These are phyloP conservation scores for Elgaria multicarinata DNA, from an alignment of 2,113 vertebrate genomes.

Conservation along the genomic window DNA sequence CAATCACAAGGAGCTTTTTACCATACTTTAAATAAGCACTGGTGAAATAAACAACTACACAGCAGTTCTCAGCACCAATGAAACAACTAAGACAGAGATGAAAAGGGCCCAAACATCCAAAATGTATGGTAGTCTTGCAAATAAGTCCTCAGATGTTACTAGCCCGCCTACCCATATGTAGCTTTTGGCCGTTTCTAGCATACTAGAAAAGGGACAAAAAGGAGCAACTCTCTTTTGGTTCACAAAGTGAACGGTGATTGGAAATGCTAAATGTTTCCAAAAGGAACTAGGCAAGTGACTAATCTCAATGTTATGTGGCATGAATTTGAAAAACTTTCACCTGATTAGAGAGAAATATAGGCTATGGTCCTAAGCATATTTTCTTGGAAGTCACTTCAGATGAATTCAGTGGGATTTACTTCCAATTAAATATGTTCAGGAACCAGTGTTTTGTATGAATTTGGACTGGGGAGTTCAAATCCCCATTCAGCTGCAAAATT, in stretches of 20 bases:
- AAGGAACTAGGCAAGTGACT: not conserved
- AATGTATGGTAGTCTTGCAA: conserved; percentile 17
- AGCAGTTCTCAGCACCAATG: not conserved
- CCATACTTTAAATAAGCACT: not conserved
- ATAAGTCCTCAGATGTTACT: not conserved
- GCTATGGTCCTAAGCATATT: not conserved
- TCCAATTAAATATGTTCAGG: not conserved
- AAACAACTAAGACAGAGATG: not conserved
- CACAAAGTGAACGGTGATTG: not conserved
- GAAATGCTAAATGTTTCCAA: not conserved
- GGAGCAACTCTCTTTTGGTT: not conserved
- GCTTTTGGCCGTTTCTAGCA: not conserved
- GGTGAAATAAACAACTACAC: not conserved
- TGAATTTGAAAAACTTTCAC: not conserved
- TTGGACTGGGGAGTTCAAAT: not conserved
- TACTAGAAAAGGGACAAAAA: not conserved
- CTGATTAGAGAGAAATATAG: not conserved
- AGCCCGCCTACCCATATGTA: not conserved
- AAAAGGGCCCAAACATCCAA: not conserved
- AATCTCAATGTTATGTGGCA: not conserved
- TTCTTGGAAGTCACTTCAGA: not conserved
- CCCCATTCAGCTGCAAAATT: not conserved
- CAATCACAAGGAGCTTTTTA: not conserved
- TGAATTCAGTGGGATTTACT: not conserved
- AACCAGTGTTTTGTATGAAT: not conserved